phyloP scores from a whole-genome alignment of 2,888 invertebrate genomes.

The Pachycephus smyrnensis region DNA sequence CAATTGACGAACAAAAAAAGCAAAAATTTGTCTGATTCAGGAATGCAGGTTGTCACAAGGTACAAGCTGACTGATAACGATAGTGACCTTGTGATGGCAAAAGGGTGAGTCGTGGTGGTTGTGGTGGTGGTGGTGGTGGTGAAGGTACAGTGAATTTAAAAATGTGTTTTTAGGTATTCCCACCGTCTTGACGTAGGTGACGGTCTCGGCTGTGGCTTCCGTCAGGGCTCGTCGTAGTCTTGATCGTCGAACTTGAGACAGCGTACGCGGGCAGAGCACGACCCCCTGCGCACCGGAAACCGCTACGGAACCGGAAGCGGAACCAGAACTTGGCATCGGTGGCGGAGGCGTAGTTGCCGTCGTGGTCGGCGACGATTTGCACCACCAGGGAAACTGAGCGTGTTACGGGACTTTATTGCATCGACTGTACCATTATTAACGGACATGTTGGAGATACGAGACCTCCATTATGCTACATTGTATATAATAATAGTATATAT shows the following conservation, averaged over 20 bases:
- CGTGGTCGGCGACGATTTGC: slow-evolving; percentile 63
- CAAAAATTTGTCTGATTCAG: no score
- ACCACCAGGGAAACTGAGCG: slow-evolving; percentile 66
- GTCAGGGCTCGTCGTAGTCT: slow-evolving; percentile 90
- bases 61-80: no score
- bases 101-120: slow-evolving; percentile 8
- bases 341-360: slow-evolving; percentile 56
- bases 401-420: slow-evolving; percentile 34
- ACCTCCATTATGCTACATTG: neutral
- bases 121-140: no score
- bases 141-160: slow-evolving; percentile 6
- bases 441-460: neutral
- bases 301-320: slow-evolving; percentile 53
- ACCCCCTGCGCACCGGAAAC: slow-evolving; percentile 75
- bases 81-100: no score
- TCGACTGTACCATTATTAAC: slow-evolving; percentile 1
- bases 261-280: slow-evolving; percentile 90
- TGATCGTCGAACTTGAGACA: slow-evolving; percentile 88
- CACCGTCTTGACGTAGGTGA: slow-evolving; percentile 92
- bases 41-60: no score
- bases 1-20: no score
- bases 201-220: slow-evolving; percentile 88
- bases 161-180: slow-evolving; percentile 54
- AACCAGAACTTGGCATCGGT: slow-evolving; percentile 39
- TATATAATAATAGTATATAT: no score